A percentile compares a stretch with the other conserved stretches of the same genome.
phyloP scores from a whole-genome alignment of 1,140 invertebrate species.

The Mya arenaria region DNA sequence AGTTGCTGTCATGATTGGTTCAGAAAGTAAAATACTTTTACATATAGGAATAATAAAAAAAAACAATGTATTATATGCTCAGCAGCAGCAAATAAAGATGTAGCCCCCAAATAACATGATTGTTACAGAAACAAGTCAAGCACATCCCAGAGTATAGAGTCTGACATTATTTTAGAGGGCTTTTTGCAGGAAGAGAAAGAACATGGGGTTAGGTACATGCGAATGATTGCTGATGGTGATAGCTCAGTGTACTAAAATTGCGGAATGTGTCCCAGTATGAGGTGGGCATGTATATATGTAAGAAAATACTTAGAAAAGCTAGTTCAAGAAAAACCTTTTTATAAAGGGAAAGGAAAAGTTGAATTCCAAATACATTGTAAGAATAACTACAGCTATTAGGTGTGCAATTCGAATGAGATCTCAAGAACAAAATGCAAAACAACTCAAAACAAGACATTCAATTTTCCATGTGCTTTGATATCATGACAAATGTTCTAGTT shows the following conservation, averaged over 20 bases:
- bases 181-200: slow-evolving; percentile 76
- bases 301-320: slow-evolving; percentile 62
- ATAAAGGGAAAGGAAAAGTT: slow-evolving; percentile 52
- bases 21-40: slow-evolving; percentile 46
- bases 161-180: slow-evolving; percentile 78
- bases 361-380: slow-evolving; percentile 5
- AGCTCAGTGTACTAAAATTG: slow-evolving; percentile 76
- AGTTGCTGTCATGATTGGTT: slow-evolving; percentile 75
- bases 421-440: slow-evolving; percentile 18
- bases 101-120: background rate
- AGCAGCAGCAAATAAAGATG: background rate
- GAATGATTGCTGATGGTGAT: slow-evolving; percentile 77
- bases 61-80: slow-evolving; percentile 69
- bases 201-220: slow-evolving; percentile 76
- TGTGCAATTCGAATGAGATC: slow-evolving; percentile 56
- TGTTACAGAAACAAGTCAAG: slow-evolving; percentile 74
- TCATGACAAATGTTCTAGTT: slow-evolving; percentile 36
- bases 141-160: slow-evolving; percentile 77
- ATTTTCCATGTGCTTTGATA: slow-evolving; percentile 53
- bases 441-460: slow-evolving; percentile 45
- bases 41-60: slow-evolving; percentile 41
- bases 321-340: slow-evolving; percentile 35
- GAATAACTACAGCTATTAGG: slow-evolving; percentile 60
- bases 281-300: slow-evolving; percentile 75
- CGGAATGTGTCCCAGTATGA: slow-evolving; percentile 51